Percentiles rank a stretch among this genome's conserved stretches.
Evolutionary conservation across 2,113 vertebrate genomes (phyloP).

Genomic region (Sphaerodactylus townsendi): DNA sequence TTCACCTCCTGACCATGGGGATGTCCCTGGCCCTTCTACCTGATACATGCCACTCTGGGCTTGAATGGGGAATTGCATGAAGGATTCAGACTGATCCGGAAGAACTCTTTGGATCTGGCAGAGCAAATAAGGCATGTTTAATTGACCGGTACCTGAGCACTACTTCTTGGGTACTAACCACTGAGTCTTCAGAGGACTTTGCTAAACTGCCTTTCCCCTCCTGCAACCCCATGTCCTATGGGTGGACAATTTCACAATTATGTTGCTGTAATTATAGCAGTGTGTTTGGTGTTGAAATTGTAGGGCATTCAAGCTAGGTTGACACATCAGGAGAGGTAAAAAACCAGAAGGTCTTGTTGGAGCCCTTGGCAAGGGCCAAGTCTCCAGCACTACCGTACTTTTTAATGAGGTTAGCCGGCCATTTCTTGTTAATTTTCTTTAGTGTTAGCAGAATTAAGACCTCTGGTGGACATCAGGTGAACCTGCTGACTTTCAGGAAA

Average conservation of each 20-base stretch:
- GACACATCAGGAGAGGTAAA: not conserved
- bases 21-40: not conserved
- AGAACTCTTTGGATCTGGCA: constrained; percentile 11
- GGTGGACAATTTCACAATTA: constrained; percentile 10
- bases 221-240: not conserved
- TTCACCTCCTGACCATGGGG: constrained; percentile 86
- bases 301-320: constrained; percentile 18
- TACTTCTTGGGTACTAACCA: not conserved
- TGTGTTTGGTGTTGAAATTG: constrained; percentile 50
- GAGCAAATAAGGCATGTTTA: not conserved
- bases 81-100: not conserved
- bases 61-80: not conserved
- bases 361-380: not conserved
- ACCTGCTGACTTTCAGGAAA: no score
- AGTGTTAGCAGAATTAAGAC: not conserved
- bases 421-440: not conserved
- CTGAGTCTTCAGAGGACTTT: constrained; percentile 10
- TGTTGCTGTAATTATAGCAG: constrained; percentile 51
- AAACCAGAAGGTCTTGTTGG: not conserved
- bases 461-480: not conserved
- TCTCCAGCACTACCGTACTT: not conserved
- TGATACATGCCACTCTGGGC: not conserved
- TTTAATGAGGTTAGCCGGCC: not conserved
- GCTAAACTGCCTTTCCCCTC: constrained; percentile 1
- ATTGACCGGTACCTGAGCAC: accelerated